Conservation (phyloP, 2,888 invertebrate genomes). For the Agrochola litura region DNA sequence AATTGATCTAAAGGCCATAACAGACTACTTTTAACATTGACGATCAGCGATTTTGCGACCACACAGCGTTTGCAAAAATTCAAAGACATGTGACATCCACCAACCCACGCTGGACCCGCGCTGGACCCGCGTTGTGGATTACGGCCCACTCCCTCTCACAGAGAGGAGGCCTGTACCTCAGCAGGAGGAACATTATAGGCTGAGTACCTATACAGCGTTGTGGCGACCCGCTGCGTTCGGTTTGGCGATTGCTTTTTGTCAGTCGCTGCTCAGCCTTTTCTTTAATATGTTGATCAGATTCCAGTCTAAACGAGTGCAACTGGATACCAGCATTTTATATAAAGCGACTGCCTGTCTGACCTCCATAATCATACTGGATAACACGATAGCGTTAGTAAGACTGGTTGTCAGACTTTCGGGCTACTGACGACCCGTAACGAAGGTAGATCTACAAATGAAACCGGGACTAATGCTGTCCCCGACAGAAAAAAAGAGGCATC, state of each 20-base stretch:
- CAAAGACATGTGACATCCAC: too few relatives aligned
- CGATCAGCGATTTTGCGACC: not conserved
- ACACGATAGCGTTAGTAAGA: not conserved
- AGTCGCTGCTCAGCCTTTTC: not conserved
- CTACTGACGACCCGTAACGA: not conserved
- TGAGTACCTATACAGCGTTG: too few relatives aligned
- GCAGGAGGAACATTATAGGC: too few relatives aligned
- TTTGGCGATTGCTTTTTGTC: too few relatives aligned
- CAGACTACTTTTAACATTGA: not conserved
- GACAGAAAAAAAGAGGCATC: too few relatives aligned
- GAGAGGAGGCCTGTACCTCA: too few relatives aligned
- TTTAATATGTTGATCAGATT: not conserved
- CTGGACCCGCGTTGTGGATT: too few relatives aligned
- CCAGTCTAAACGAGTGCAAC: not conserved
- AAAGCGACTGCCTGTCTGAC: too few relatives aligned
- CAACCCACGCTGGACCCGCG: too few relatives aligned
- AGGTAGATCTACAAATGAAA: not conserved
- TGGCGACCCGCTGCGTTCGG: too few relatives aligned
- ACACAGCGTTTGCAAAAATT: not conserved
- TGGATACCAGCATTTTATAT: not conserved
- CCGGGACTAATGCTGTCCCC: too few relatives aligned
- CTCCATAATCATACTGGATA: not conserved
- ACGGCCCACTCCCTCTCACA: too few relatives aligned
- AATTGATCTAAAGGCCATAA: not conserved
- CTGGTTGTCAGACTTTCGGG: not conserved